Evolutionary conservation across 1,140 invertebrate genomes (phyloP).

Genomic region (Orchestia grillus): DNA sequence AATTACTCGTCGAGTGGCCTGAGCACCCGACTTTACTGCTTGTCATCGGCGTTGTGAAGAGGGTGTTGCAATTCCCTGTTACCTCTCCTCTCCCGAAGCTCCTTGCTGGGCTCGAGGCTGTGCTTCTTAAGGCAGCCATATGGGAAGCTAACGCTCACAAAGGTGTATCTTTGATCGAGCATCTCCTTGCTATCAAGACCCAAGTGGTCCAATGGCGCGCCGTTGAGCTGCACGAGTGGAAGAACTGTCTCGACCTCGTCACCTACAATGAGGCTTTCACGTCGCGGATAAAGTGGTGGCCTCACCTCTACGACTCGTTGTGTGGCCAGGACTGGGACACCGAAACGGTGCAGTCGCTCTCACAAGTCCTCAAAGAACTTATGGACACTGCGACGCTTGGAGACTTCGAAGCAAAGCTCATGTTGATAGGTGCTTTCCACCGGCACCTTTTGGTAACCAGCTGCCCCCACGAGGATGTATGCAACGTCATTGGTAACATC

Average conservation of each 20-base stretch:
- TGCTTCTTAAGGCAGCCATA: slow-evolving; percentile 80
- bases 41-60: slow-evolving; percentile 79
- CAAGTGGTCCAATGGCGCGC: slow-evolving; percentile 93
- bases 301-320: slow-evolving; percentile 63
- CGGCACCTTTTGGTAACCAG: slow-evolving; percentile 79
- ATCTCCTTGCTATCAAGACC: slow-evolving; percentile 80
- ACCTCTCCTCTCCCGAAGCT: slow-evolving; percentile 88
- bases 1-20: slow-evolving; percentile 86
- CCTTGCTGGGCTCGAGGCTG: slow-evolving; percentile 89
- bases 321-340: background rate
- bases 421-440: slow-evolving; percentile 84
- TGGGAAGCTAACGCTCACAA: slow-evolving; percentile 69
- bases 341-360: background rate
- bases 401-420: slow-evolving; percentile 85
- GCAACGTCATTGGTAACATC: slow-evolving; percentile 83
- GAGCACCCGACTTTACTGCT: slow-evolving; percentile 87
- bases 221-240: slow-evolving; percentile 90
- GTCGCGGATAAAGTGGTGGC: slow-evolving; percentile 60
- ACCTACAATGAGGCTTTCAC: slow-evolving; percentile 64
- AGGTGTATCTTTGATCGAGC: slow-evolving; percentile 83
- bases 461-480: background rate
- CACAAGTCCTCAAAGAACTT: slow-evolving; percentile 77
- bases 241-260: slow-evolving; percentile 79
- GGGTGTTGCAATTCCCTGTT: slow-evolving; percentile 84
- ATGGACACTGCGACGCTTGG: slow-evolving; percentile 87